Base-by-base conservation (phyloP, 2,888 invertebrate species). In the Gastracanthus pulcherrimus region DNA sequence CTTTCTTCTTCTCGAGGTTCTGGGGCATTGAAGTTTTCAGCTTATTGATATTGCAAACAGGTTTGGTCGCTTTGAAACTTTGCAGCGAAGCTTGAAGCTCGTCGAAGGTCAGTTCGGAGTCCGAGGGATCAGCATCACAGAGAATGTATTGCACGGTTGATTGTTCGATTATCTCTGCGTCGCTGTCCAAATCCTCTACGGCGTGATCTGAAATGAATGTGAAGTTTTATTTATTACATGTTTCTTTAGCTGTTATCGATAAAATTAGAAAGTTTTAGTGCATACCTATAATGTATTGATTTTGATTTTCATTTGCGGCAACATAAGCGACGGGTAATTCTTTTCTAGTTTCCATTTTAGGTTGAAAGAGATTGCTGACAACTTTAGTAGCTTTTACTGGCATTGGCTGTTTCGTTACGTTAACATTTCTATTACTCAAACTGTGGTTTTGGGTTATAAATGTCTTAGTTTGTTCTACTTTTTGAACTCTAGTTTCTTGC, bases 101-200 rank as follows among this genome's bases (percentile, higher is more conserved):
- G 31, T 90, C 91, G 41, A 90, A 90, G 0, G 91, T 91, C 62
- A 91, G 81, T 80, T 91, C 91, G 0, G 88, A 86, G 60, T 91
- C 91, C 0, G 91, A 88, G 41, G 87, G 86, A 31, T 90, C 89
- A n/a, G 85, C 87, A 34, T 89, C 83, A 16, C 88, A 87, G 5
- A 91, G 82, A 38, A 91, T 88, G 76, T 89, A 88, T 82, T 91
- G 90, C 36, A 91, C 91, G 16, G 91, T 91, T 13, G 91, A 90
- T 62, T 89, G 87, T 66, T 90, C 88, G 26, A 90, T 64, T 29
- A 90, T 72, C 82, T 90, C 90, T 38, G 76, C 84, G 7, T 88
- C 87, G 60, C 85, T 86, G 67, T 87, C 86, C 5, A 82, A 16
- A 6, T 85, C 85, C 38, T 88, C 86, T 41, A 83, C 62, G 55